Evolutionary conservation across 1,140 invertebrate species (phyloP), one percentile per base, ranked within the genome.

Genomic region (Orussus abietinus): DNA sequence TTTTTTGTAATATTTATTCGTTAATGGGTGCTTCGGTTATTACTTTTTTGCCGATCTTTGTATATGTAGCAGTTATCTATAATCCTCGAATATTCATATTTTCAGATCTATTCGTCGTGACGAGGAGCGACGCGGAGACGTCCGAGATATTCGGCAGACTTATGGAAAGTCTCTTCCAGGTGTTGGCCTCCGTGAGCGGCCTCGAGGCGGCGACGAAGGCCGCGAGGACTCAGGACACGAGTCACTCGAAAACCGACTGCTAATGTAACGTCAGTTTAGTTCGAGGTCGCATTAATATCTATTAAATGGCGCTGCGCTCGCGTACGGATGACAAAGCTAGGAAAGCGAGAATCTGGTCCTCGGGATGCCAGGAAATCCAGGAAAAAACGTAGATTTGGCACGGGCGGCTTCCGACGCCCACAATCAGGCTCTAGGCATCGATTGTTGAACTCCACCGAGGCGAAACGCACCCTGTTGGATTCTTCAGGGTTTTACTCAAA

Each of bases 131-230:
- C 43, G 65, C 77, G 41, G 83, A 85, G 57, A 70, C 85, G 47
- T 74, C 72, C 3, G 78, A 83, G 38, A 76, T 84, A 25, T 81
- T 82, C 52, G 74, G 73, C 28, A 76, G 77, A 59, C 57, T 88
- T 31, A 80, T 80, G 75, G 80, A 82, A 40, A 78, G 80, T 40
- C 74, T 83, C 21, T 79, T 83, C 52, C 78, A 83, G 65, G 75
- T 84, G 12, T 69, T 83, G 17, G 70, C 75, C 2, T 76, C 77
- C 29, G 75, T 83, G 1, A 77, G 77, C 12, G 67, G 72, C 42
- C 44, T 79, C n/a, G 74, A 77, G 45, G 56, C 55, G 21, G 62
- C 65, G 2, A 62, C 67, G 10, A 75, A 72, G 41, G 55, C 56
- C 1, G 50, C 57, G 4, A 59, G 64, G 29, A 46, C 47, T 42